A percentile compares a stretch with the other conserved stretches of the same genome.
Evolutionary conservation across 2,888 invertebrate genomes (phyloP).

Genomic region (Cryptocephalus primarius): DNA sequence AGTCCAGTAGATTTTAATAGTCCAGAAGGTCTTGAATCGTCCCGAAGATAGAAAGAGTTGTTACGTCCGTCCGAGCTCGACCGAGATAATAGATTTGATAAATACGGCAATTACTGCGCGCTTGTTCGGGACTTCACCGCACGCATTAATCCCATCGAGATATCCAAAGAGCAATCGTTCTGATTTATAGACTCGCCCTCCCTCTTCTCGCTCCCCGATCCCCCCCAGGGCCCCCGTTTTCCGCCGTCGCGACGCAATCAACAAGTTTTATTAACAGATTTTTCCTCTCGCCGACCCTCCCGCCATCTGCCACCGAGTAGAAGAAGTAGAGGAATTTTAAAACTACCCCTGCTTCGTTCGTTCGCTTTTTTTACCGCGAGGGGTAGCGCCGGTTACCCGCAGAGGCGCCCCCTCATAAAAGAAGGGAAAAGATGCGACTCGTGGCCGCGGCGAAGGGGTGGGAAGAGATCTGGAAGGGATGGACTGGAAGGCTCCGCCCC

Average conservation of each 20-base stretch:
- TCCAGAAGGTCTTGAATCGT: too few relatives aligned
- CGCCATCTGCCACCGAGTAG: conserved; percentile 25
- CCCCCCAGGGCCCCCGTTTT: not conserved
- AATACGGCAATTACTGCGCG: too few relatives aligned
- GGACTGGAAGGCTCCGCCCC: conserved; percentile 26
- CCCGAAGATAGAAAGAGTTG: too few relatives aligned
- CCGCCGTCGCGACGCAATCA: not conserved
- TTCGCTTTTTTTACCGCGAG: conserved; percentile 25
- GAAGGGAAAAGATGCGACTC: conserved; percentile 7
- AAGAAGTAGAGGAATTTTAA: conserved; percentile 15
- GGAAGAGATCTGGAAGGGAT: conserved; percentile 3
- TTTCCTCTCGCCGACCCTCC: conserved; percentile 8
- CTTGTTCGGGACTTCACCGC: too few relatives aligned
- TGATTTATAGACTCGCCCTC: not conserved
- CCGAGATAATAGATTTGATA: too few relatives aligned
- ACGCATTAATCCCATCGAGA: too few relatives aligned
- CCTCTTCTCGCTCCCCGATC: not conserved
- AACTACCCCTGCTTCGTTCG: not conserved
- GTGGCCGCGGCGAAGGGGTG: not conserved
- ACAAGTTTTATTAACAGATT: too few relatives aligned
- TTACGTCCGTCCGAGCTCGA: too few relatives aligned
- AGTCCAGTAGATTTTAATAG: too few relatives aligned
- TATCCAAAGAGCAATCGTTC: not conserved
- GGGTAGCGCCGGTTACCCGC: conserved; percentile 33
- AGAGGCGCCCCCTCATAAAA: conserved; percentile 3